Percentiles rank a stretch among this genome's conserved stretches.
Evolutionary conservation across 1,140 invertebrate genomes (phyloP).

Genomic region (Heliconius hermathena): DNA sequence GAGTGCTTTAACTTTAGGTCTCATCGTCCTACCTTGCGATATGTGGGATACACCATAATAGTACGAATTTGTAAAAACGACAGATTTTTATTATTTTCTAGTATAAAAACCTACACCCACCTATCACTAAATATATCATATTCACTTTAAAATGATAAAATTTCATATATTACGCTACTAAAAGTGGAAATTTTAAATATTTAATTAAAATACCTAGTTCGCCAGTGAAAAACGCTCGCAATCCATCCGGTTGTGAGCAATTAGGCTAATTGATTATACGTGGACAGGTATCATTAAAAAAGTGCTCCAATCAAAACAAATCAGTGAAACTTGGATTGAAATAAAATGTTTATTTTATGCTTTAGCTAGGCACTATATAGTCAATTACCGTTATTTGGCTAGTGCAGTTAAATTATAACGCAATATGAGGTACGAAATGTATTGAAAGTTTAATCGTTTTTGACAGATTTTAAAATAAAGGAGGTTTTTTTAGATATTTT

Average conservation of each 20-base stretch:
- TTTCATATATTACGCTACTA: neutral
- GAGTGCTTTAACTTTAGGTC: too few species aligned
- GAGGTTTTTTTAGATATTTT: too few species aligned
- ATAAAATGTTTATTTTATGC: neutral
- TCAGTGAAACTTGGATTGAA: neutral
- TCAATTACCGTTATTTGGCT: neutral
- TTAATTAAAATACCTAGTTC: conserved; percentile 8
- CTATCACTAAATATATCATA: neutral
- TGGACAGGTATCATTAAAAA: conserved; percentile 11
- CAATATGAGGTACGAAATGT: neutral
- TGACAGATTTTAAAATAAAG: neutral
- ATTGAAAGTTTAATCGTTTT: neutral
- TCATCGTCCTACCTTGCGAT: too few species aligned
- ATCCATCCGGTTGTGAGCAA: conserved; percentile 9
- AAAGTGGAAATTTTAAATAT: conserved; percentile 3
- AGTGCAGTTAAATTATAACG: conserved; percentile 5
- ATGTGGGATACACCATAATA: too few species aligned
- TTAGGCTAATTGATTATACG: conserved; percentile 14
- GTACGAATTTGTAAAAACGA: too few species aligned
- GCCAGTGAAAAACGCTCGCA: neutral
- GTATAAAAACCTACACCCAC: neutral
- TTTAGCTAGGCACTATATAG: neutral
- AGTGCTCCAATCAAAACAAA: conserved; percentile 12
- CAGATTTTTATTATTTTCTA: neutral
- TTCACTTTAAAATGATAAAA: neutral